These are phyloP conservation scores for Sycophila sp. DNA, from an alignment of 1,140 invertebrate genomes.

Conservation along the genomic window DNA sequence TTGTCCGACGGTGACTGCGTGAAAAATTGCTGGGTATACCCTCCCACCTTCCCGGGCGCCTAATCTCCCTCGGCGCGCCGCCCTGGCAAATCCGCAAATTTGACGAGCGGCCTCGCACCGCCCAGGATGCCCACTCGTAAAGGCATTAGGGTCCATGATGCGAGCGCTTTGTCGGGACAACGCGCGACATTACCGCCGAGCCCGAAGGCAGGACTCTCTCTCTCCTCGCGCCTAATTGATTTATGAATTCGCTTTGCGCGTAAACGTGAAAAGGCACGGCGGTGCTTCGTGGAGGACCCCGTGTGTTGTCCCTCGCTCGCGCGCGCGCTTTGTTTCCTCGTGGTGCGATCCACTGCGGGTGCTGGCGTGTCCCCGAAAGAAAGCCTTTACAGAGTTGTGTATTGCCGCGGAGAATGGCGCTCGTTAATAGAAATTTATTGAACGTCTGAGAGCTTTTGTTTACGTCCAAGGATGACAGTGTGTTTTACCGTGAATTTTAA, in stretches of 20 bases:
- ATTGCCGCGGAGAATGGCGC: no score
- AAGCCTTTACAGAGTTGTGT: no score
- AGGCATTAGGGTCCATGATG: slow-evolving; percentile 48
- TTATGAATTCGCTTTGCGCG: slow-evolving; percentile 45
- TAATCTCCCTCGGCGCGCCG: slow-evolving; percentile 21
- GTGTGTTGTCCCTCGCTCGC: no score
- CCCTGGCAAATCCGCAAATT: slow-evolving; percentile 24
- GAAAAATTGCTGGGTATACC: slow-evolving; percentile 37
- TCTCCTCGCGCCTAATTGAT: slow-evolving; percentile 41
- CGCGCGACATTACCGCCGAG: slow-evolving; percentile 42
- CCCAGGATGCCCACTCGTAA: slow-evolving; percentile 31
- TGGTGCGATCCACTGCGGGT: no score
- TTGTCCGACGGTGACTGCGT: slow-evolving; percentile 15
- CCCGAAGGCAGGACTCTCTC: neutral
- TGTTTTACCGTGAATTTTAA: no score
- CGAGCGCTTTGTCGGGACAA: slow-evolving; percentile 45
- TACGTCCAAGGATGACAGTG: no score
- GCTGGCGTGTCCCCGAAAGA: no score
- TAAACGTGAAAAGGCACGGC: no score
- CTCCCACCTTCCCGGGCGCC: slow-evolving; percentile 4
- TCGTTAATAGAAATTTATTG: no score
- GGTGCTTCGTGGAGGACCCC: neutral
- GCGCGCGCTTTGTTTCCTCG: no score
- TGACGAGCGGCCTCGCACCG: neutral
- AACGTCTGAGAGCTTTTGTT: no score